Percentiles rank a stretch among this genome's conserved stretches.
phyloP scores from a whole-genome alignment of 2,797 vertebrate genomes.

The Kryptolebias ocellatus region DNA sequence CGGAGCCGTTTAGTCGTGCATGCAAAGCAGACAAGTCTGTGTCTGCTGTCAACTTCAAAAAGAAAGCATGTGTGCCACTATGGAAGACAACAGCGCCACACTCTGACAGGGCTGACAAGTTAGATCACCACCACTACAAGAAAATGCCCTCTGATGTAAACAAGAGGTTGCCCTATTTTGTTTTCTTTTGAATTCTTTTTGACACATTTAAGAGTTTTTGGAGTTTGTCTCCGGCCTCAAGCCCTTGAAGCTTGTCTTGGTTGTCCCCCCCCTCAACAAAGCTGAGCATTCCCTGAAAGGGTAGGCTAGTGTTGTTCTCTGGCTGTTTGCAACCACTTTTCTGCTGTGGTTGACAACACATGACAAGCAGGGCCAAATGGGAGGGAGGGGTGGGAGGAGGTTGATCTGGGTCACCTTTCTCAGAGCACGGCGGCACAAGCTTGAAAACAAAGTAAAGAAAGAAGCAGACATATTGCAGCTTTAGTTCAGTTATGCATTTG shows the following conservation, averaged over 20 bases:
- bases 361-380: slow-evolving; percentile 95
- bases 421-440: slow-evolving; percentile 69
- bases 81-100: slow-evolving; percentile 58
- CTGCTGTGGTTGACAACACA: slow-evolving; percentile 99
- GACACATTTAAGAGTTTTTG: slow-evolving; percentile 30
- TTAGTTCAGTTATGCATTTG: slow-evolving; percentile 8
- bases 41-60: slow-evolving; percentile 49
- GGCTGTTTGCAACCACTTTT: slow-evolving; percentile 99
- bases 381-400: slow-evolving; percentile 83
- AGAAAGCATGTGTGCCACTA: slow-evolving; percentile 59
- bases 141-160: slow-evolving; percentile 44
- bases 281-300: slow-evolving; percentile 89
- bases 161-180: slow-evolving; percentile 33
- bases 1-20: slow-evolving; percentile 59
- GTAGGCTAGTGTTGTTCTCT: slow-evolving; percentile 87
- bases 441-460: slow-evolving; percentile 18
- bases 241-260: slow-evolving; percentile 25
- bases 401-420: slow-evolving; percentile 76
- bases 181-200: slow-evolving; percentile 39
- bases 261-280: slow-evolving; percentile 42
- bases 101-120: slow-evolving; percentile 46
- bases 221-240: slow-evolving; percentile 15
- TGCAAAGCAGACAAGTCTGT: slow-evolving; percentile 62
- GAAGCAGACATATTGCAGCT: slow-evolving; percentile 3
- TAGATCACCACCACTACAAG: slow-evolving; percentile 35